Conservation (phyloP, 2,888 invertebrate species). For the Alloscopus bannaensis region DNA sequence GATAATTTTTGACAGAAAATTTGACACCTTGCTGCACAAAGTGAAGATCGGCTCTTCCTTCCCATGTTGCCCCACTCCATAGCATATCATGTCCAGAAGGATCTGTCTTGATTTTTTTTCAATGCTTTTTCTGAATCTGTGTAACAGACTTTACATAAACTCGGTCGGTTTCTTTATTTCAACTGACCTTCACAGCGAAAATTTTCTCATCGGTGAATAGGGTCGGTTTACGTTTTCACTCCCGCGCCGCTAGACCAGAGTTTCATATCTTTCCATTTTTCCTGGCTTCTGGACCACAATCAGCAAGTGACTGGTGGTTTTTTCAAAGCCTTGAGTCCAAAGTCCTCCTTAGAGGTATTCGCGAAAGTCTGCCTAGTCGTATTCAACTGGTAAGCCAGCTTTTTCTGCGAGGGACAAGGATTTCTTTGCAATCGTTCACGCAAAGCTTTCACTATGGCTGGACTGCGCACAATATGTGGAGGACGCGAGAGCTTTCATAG, state of each 20-base stretch:
- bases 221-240: background rate
- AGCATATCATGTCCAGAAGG: no score
- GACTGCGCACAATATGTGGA: background rate
- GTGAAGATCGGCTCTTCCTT: no score
- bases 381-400: background rate
- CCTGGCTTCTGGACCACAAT: background rate
- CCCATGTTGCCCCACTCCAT: no score
- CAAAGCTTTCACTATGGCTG: no score
- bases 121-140: no score
- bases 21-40: no score
- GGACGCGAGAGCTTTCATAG: background rate
- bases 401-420: background rate
- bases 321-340: background rate
- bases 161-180: no score
- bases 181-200: no score
- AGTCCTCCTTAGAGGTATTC: background rate
- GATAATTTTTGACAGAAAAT: no score
- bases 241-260: background rate
- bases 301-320: background rate
- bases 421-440: background rate
- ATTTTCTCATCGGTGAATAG: background rate
- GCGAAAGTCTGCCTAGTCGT: background rate
- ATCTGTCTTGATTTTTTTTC: no score
- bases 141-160: no score
- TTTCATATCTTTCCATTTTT: background rate